Base-by-base conservation (phyloP, 2,113 vertebrate species). In the Nerophis lumbriciformis region DNA sequence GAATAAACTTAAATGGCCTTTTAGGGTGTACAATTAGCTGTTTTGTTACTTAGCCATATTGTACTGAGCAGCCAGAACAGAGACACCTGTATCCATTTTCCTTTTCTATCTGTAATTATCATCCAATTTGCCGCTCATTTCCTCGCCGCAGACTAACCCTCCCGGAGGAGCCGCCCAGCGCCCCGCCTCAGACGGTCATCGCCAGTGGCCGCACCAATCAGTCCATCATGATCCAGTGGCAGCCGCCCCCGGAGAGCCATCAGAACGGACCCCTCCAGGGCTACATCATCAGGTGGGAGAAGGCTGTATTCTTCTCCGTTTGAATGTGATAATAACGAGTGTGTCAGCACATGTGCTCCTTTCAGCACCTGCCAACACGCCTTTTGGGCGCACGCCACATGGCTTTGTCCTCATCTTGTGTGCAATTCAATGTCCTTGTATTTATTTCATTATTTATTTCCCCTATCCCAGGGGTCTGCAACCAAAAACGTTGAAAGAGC, bases 211-310 rank as follows among this genome's bases (percentile, higher is more conserved):
- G 94, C 71, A 99, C 97, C 82, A 98, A 99, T 89, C 96, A 97
- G 78, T 98, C 96, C 81, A 98, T 99, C 85, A 94, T 98, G 94
- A 95, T 98, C 89, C 97, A 98, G 65, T 98, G 97, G 96, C 97
- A 99, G 85, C 93, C 94, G 0, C 96, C 97, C 5, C 93, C 93
- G 0, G 96, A 98, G 88, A 95, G 82, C 82, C 96, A 98, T 82
- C 96, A 98, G 86, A 99, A 99, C 0, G 97, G 97, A 1, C 85
- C 95, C 56, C 91, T 99, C 69, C 95, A 92, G 76, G 97, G 96
- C 73, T 98, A 99, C 78, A 80, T 97, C 79, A 97, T 99, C 90
- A 94, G 96, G 97, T 98, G 57, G 69, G 83, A 48, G 61, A 80
- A 71, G 6, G 13, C 67, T 59, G 16, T 60, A 65, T 68, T 72